Base-by-base conservation (phyloP, 2,113 vertebrate genomes). In the Dasyurus viverrinus region DNA sequence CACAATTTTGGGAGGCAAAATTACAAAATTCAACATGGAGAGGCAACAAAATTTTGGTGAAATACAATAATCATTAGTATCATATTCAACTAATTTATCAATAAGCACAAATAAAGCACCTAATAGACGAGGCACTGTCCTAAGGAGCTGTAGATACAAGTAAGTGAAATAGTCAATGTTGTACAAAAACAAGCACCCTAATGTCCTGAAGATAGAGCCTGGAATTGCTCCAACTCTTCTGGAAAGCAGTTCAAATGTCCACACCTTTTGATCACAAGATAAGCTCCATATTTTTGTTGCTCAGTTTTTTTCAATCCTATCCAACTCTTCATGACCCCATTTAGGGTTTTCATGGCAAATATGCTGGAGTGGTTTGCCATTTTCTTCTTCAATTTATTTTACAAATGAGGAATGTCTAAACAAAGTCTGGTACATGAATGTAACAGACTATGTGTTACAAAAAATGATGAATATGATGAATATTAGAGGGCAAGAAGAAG, bases 1-100 rank as follows among this genome's bases (percentile, higher is more conserved):
- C 53, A 91, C 14, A 36, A 42, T 84, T 92, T 76, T 24, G 27
- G 36, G 26, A 57, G 94, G 91, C 36, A 53, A 95, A 92, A 50
- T 68, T 84, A 36, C 12, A 36, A 36, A 68, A 25, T 76, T 76
- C 36, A 76, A n/a, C 36, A n/a, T 76, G 68, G 36, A 76, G 36
- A n/a, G 14, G 68, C 36, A n/a, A 76, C 68, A 76, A n/a, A 76
- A n/a, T 76, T 76, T 8, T n/a, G 36, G 36, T 19, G 36, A 76
- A 76, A 68, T 36, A 68, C 11, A 36, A 68, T 36, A 30, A 30
- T 68, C 60, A 68, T 68, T n/a, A 76, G 68, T 76, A 76, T n/a
- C 36, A n/a, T 2, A 22, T 19, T 76, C 68, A n/a, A 76, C 36
- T n/a, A n/a, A 22, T n/a, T 76, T 14, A n/a, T 76, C 68, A n/a